Base-by-base conservation (phyloP, 2,888 invertebrate species). In the Caenorhabditis sulstoni region DNA sequence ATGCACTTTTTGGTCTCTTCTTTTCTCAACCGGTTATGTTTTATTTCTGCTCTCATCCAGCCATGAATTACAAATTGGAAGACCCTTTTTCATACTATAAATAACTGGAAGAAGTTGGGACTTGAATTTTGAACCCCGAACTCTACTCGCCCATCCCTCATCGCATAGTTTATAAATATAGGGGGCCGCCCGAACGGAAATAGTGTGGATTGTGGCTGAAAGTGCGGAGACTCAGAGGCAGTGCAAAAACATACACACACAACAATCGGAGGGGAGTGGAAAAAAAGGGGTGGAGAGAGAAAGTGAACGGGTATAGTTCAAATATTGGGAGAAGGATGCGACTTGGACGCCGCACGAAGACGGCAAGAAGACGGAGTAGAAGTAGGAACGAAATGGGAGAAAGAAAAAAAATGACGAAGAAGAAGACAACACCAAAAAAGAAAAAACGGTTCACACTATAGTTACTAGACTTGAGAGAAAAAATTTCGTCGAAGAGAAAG, bases 291-390 rank as follows among this genome's bases (percentile, higher is more conserved):
- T 29, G 29, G 29, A 29, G 29, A 29, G 29, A 29, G 29, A 67
- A 68, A 76, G 57, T 76, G 76, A 76, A 76, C 68, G 68, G 75
- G 76, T 76, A 76, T 76, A 76, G 76, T 76, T 76, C 76, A 76
- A 76, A 76, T 76, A 76, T 76, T 76, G 76, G 64, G 44, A 49
- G 22, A 57, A 64, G 22, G 55, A 70, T 37, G 49, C 12, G 55
- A 44, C 44, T 41, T 23, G 35, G 58, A 47, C 41, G 49, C 23
- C 49, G 53, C 39, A 20, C 41, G 53, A 53, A 45, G 16, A 59
- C n/a, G 50, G 37, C 16, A 57, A 50, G 0, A 58, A 58, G 29
- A 41, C 16, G 49, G 39, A 23, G 29, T 1, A 71, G 58, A 52
- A 58, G 37, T 22, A 22, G 52, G 47, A 16, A 35, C 22, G 45